Evolutionary conservation across 2,113 vertebrate species (phyloP).

Genomic region (Ailuropoda melanoleuca): DNA sequence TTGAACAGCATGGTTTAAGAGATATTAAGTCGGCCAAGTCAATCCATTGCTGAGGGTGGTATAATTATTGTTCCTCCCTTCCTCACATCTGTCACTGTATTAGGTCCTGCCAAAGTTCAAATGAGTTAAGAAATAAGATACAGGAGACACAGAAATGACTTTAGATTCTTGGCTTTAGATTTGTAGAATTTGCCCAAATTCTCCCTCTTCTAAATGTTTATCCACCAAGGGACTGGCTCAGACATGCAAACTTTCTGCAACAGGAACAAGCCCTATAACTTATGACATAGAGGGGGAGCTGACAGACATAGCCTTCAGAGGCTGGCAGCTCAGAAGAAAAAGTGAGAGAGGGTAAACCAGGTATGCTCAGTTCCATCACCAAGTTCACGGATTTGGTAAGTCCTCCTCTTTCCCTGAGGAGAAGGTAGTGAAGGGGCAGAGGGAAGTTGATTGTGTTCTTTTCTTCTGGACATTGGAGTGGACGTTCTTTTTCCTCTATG

Average conservation of each 20-base stretch:
- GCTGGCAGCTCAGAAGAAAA: neutral
- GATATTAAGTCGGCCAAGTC: neutral
- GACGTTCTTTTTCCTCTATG: neutral
- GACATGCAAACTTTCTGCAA: neutral
- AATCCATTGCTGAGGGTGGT: neutral
- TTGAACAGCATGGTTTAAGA: neutral
- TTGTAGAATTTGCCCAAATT: neutral
- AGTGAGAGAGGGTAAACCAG: neutral
- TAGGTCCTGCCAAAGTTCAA: neutral
- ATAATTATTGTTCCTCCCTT: neutral
- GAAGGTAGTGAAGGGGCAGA: neutral
- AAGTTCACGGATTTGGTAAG: neutral
- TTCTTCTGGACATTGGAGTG: neutral
- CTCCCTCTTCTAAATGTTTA: neutral
- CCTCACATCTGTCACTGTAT: neutral
- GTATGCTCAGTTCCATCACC: neutral
- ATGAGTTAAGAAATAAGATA: neutral
- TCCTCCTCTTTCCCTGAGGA: neutral
- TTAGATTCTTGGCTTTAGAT: neutral
- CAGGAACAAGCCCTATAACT: neutral
- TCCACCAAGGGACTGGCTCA: neutral
- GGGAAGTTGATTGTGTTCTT: neutral
- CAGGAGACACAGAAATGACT: neutral
- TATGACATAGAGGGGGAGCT: neutral
- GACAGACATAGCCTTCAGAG: neutral